These are phyloP conservation scores for Rhyacophila evoluta DNA, from an alignment of 2,888 invertebrate genomes.

Conservation along the genomic window DNA sequence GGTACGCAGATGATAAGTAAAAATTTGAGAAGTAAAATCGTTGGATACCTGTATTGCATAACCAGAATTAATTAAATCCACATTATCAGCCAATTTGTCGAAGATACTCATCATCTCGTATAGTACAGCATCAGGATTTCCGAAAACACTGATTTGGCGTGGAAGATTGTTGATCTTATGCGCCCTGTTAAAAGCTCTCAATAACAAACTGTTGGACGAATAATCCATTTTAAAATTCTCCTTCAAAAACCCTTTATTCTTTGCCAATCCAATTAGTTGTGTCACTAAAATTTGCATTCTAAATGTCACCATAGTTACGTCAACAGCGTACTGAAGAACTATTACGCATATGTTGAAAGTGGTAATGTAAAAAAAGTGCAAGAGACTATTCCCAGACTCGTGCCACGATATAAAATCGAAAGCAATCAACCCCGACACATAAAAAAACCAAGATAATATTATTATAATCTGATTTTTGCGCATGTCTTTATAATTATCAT, in stretches of 20 bases:
- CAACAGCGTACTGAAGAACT: not conserved
- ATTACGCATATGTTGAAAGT: not conserved
- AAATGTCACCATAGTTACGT: not conserved
- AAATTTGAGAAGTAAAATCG: too few relatives aligned
- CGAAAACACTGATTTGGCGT: not conserved
- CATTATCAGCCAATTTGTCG: conserved; percentile 25
- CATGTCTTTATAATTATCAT: not conserved
- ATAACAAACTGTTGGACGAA: not conserved
- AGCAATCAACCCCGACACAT: not conserved
- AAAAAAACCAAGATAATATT: not conserved
- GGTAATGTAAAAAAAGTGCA: not conserved
- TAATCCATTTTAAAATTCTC: not conserved
- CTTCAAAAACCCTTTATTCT: not conserved
- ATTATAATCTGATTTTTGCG: not conserved
- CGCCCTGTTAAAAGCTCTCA: not conserved
- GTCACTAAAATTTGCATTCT: not conserved
- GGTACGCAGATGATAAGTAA: too few relatives aligned
- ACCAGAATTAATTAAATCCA: conserved; percentile 16
- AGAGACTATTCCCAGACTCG: not conserved
- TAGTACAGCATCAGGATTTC: not conserved
- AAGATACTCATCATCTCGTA: not conserved
- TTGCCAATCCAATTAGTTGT: not conserved
- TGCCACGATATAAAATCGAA: not conserved
- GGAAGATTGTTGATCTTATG: not conserved
- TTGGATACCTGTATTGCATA: conserved; percentile 18